These are phyloP conservation scores for Scaptomyza cyrtandrae DNA, from an alignment of 2,888 invertebrate species.

Conservation along the genomic window DNA sequence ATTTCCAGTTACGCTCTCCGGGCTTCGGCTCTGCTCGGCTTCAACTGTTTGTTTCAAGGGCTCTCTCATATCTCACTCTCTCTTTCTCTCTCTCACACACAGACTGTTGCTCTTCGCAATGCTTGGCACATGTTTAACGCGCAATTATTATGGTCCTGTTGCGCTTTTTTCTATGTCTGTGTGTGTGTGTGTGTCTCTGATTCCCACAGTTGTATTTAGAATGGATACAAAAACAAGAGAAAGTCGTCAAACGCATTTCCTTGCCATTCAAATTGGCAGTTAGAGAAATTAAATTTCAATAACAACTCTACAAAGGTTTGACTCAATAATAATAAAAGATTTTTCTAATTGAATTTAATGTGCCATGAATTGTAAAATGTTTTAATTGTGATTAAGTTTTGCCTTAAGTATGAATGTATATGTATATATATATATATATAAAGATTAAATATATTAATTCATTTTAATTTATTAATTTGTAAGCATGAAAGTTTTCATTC, in stretches of 20 bases:
- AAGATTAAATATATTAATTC: no score
- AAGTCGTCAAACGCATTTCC: slow-evolving; percentile 47
- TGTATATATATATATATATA: no score
- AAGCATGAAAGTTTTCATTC: background rate
- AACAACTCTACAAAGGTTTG: slow-evolving; percentile 7
- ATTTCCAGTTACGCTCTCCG: slow-evolving; percentile 68
- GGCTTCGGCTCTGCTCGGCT: slow-evolving; percentile 49
- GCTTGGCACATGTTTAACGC: slow-evolving; percentile 77
- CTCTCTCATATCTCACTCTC: slow-evolving; percentile 1
- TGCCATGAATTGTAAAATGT: no score
- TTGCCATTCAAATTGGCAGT: slow-evolving; percentile 33
- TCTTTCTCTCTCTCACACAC: slow-evolving; percentile 2
- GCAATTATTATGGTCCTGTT: slow-evolving; percentile 79
- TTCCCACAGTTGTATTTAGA: slow-evolving; percentile 30
- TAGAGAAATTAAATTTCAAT: slow-evolving; percentile 14
- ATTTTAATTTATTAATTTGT: no score
- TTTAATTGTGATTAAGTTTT: no score
- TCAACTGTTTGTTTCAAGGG: slow-evolving; percentile 8
- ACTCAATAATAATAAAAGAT: background rate
- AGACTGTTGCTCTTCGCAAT: slow-evolving; percentile 59
- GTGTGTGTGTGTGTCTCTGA: slow-evolving; percentile 36
- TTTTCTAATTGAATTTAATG: background rate
- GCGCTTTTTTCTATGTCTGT: slow-evolving; percentile 66
- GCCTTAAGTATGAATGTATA: no score
- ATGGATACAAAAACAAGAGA: slow-evolving; percentile 51